Base-by-base conservation (phyloP, 2,888 invertebrate genomes). In the Tromatobia lineatoria region DNA sequence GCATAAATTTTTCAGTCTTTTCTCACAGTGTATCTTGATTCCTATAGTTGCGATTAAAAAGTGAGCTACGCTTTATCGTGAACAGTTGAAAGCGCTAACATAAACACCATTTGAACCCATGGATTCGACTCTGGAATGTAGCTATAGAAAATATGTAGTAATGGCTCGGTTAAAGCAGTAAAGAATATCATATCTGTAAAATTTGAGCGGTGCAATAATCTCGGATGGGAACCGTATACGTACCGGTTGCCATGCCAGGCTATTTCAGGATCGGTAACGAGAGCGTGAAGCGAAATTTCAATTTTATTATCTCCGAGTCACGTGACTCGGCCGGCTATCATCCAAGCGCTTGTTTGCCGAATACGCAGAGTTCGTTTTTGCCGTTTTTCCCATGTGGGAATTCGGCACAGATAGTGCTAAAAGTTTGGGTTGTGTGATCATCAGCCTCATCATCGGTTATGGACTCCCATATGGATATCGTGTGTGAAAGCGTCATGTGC, bases 221-320 rank as follows among this genome's bases (percentile, higher is more conserved):
- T 54, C 57, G 57, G 10, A 25, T 23, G 45, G 45, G 20, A 45
- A 47, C 29, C 45, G 25, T 25, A 15, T 29, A 25, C 52, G 25
- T 18, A 15, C 2, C 25, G 25, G 23, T 74, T 57, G 50, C 57
- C 29, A 45, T 57, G 34, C 47, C 20, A 25, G 57, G 59, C 61
- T 57, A 74, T 71, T 78, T 67, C 67, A 78, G 59, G 82, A 67
- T 61, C 67, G 67, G 75, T 78, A 76, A 25, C 69, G 42, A 73
- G 47, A 67, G 66, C 57, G 29, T 1, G 15, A 34, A 45, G 61
- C 69, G 79, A 76, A 79, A 83, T 83, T 79, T 80, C 75, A 47
- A 83, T 83, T 83, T 79, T 79, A 83, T 83, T 80, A 83, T 79
- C 75, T 66, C 29, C 23, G 38, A 50, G 15, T 25, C 71, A 67